Conservation (phyloP, 2,888 invertebrate species). For the Drosophila demipolita region DNA sequence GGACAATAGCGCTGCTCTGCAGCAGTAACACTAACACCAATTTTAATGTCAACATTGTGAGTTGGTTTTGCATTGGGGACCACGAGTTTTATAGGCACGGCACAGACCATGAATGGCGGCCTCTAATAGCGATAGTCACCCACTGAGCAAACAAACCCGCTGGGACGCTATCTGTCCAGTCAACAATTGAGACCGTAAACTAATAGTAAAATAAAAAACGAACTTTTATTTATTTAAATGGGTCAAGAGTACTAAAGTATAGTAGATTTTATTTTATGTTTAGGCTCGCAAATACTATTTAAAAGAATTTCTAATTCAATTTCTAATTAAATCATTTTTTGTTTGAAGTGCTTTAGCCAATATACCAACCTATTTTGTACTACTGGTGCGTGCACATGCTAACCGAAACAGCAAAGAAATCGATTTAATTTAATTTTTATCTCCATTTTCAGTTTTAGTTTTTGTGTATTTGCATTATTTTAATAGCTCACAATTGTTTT, state of each 20-base stretch:
- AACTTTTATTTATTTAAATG: slow-evolving; percentile 9
- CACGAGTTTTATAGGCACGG: slow-evolving; percentile 56
- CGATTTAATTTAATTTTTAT: too few species aligned
- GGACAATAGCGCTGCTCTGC: slow-evolving; percentile 42
- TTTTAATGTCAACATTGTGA: slow-evolving; percentile 47
- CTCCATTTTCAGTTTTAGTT: neutral
- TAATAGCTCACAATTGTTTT: slow-evolving; percentile 11
- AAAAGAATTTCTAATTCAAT: neutral
- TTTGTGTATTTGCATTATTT: slow-evolving; percentile 13
- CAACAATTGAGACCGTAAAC: slow-evolving; percentile 24
- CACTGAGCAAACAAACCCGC: slow-evolving; percentile 41
- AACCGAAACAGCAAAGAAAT: neutral
- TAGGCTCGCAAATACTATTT: neutral
- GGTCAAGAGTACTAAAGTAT: slow-evolving; percentile 28
- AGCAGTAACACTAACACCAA: slow-evolving; percentile 44
- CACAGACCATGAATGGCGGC: slow-evolving; percentile 1
- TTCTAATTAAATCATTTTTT: neutral
- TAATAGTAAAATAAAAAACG: neutral
- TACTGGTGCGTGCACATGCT: neutral
- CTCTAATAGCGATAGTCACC: slow-evolving; percentile 46
- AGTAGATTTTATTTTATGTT: neutral
- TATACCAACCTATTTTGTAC: neutral
- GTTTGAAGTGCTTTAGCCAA: neutral
- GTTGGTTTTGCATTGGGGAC: neutral
- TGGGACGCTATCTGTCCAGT: slow-evolving; percentile 51